phyloP scores from a whole-genome alignment of 2,113 vertebrate genomes.

The Genyomyrus donnyi region DNA sequence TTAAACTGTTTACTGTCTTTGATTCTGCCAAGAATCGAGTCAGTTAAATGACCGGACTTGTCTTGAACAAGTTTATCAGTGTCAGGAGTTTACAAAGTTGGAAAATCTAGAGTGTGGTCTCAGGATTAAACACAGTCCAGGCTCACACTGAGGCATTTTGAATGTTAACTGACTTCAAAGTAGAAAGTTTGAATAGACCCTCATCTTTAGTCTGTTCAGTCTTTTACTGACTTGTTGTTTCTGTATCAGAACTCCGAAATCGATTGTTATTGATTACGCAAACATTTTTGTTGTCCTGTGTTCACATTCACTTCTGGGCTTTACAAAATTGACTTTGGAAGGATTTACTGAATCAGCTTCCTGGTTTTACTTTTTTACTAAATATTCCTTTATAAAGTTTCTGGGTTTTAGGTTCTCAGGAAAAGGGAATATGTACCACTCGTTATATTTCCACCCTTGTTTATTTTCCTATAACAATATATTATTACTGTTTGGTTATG shows the following conservation, averaged over 20 bases:
- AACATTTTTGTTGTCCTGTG: not conserved
- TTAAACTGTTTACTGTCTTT: not conserved
- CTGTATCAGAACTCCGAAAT: not conserved
- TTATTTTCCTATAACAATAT: not conserved
- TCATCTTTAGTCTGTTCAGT: slow-evolving; percentile 4
- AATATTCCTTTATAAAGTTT: not conserved
- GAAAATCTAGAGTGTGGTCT: not conserved
- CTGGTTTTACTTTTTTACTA: not conserved
- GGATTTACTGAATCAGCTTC: not conserved
- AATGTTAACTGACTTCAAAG: not conserved
- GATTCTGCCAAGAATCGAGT: not conserved
- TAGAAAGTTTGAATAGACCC: not conserved
- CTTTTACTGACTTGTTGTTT: not conserved
- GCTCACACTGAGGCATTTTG: not conserved
- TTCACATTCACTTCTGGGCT: not conserved
- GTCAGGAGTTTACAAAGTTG: not conserved
- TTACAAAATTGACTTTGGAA: not conserved
- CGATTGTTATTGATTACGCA: not conserved
- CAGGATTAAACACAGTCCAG: not conserved
- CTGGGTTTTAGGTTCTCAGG: not conserved
- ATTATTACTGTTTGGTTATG: not conserved
- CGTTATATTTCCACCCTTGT: not conserved
- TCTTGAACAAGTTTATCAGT: not conserved
- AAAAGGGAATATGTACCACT: not conserved
- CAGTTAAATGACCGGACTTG: not conserved